These are phyloP conservation scores for Plestiodon gilberti DNA, from an alignment of 2,113 vertebrate genomes.

Conservation along the genomic window DNA sequence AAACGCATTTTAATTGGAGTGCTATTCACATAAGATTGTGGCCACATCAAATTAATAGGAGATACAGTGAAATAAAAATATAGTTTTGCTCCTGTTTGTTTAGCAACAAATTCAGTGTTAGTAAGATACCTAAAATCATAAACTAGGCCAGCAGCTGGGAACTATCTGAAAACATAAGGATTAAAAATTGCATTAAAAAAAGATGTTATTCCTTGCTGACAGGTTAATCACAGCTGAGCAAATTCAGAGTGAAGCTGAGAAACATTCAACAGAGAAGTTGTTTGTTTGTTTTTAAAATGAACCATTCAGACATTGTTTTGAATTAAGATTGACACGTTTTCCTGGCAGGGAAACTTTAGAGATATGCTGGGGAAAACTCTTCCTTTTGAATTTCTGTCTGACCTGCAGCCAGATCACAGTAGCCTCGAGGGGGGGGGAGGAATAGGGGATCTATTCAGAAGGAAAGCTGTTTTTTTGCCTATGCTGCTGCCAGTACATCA, in stretches of 20 bases:
- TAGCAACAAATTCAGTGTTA: not conserved
- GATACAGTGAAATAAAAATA: not conserved
- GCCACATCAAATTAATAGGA: too few relatives aligned
- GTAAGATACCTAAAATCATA: not conserved
- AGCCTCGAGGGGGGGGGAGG: not conserved
- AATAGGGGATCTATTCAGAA: not conserved
- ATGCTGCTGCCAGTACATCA: not conserved
- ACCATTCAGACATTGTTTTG: slow-evolving; percentile 8
- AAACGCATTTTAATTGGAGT: too few relatives aligned
- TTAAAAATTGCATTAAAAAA: not conserved
- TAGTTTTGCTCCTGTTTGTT: not conserved
- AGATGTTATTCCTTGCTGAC: not conserved
- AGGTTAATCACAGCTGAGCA: not conserved
- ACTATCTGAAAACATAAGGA: not conserved
- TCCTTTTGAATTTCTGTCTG: not conserved
- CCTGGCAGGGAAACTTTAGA: not conserved
- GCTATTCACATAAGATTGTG: too few relatives aligned
- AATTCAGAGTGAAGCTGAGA: slow-evolving; percentile 27
- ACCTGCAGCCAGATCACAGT: not conserved
- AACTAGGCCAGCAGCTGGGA: not conserved
- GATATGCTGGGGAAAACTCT: not conserved
- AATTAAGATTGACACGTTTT: not conserved
- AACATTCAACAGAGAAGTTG: not conserved
- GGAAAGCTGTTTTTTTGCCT: slow-evolving; percentile 6
- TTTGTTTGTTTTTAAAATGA: slow-evolving; percentile 7